Evolutionary conservation across 53 echinoderm and acorn worm species (phyloP).

Genomic region (Holothuria leucospilota): DNA sequence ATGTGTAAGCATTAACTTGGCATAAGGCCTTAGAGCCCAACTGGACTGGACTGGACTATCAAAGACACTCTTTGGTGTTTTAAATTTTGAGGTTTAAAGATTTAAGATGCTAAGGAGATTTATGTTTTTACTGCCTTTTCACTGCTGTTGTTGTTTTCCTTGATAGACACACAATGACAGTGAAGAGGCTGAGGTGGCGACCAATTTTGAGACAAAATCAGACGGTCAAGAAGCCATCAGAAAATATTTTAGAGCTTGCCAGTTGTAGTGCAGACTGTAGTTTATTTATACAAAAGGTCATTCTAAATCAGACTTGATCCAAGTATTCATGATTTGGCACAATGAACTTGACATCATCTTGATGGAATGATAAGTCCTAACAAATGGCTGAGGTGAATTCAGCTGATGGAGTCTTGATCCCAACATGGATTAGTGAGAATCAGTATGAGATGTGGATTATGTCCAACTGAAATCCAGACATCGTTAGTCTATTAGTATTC

Average conservation of each 20-base stretch:
- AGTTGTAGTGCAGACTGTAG: constrained; percentile 88
- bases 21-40: no score
- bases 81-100: no score
- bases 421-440: no score
- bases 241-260: constrained; percentile 48
- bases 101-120: no score
- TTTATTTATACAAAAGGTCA: constrained; percentile 63
- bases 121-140: neutral
- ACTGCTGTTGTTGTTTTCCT: neutral
- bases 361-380: neutral
- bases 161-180: constrained; percentile 74
- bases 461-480: no score
- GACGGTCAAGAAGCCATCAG: neutral
- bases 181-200: constrained; percentile 87
- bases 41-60: no score
- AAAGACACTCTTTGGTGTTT: no score
- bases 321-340: no score
- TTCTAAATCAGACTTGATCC: neutral
- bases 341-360: neutral
- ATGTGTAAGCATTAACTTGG: no score
- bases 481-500: no score
- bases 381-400: neutral
- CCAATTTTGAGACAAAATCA: constrained; percentile 43
- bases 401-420: neutral
- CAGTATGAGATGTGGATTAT: no score